Evolutionary conservation across 2,797 vertebrate species (phyloP).

Genomic region (Rachycentron canadum): DNA sequence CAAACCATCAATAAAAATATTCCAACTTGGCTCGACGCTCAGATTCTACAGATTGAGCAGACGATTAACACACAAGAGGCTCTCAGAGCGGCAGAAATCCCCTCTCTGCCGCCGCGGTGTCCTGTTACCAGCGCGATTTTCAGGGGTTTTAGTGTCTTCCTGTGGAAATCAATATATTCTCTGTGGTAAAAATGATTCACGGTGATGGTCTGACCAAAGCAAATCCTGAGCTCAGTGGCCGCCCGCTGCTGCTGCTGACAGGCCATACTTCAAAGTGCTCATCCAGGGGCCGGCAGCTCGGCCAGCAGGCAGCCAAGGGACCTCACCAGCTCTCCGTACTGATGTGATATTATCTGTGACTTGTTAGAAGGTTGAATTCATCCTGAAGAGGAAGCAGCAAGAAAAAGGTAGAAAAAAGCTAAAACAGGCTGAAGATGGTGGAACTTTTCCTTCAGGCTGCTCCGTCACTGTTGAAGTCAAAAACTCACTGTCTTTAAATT

Average conservation of each 20-base stretch:
- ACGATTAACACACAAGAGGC: constrained; percentile 88
- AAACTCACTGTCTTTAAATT: too few species aligned
- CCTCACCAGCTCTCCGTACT: not conserved
- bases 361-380: constrained; percentile 9
- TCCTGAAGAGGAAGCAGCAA: constrained; percentile 10
- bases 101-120: constrained; percentile 87
- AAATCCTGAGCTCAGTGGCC: constrained; percentile 86
- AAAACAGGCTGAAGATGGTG: not conserved
- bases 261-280: constrained; percentile 81
- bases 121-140: constrained; percentile 90
- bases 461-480: too few species aligned
- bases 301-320: constrained; percentile 9
- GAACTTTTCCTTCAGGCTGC: not conserved
- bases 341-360: constrained; percentile 4
- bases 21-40: constrained; percentile 70
- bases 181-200: constrained; percentile 91
- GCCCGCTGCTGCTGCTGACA: constrained; percentile 86
- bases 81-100: constrained; percentile 89
- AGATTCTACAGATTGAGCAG: constrained; percentile 69
- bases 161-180: constrained; percentile 95
- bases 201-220: constrained; percentile 88
- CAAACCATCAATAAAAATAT: constrained; percentile 74
- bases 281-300: constrained; percentile 59
- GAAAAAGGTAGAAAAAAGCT: too few species aligned
- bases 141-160: constrained; percentile 93